phyloP scores from a whole-genome alignment of 2,797 vertebrate species.

The Urophycis tenuis region DNA sequence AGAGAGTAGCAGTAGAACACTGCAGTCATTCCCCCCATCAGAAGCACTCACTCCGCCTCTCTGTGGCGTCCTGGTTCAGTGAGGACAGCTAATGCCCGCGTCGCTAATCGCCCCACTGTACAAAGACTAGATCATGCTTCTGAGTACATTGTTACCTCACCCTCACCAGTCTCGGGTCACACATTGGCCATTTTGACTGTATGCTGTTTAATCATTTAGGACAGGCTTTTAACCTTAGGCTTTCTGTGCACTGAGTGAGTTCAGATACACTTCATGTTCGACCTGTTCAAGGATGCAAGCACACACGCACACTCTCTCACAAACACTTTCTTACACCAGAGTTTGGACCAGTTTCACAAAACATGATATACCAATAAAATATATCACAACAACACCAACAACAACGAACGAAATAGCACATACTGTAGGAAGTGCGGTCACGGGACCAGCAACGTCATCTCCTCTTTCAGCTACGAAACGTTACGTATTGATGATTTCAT shows the following conservation, averaged over 20 bases:
- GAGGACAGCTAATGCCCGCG: background rate
- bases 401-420: background rate
- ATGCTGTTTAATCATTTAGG: background rate
- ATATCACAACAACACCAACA: too few species aligned
- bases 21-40: too few species aligned
- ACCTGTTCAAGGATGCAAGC: too few species aligned
- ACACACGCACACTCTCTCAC: background rate
- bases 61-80: too few species aligned
- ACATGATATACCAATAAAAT: background rate
- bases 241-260: background rate
- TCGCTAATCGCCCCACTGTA: too few species aligned
- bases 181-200: too few species aligned
- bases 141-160: background rate
- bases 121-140: background rate
- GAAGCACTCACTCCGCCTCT: too few species aligned
- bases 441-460: background rate
- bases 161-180: too few species aligned
- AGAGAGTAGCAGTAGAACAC: too few species aligned
- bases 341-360: too few species aligned
- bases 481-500: background rate
- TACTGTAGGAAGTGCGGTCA: background rate
- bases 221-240: background rate
- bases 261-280: background rate
- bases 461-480: background rate
- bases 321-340: background rate